Evolutionary conservation across 2,113 vertebrate genomes (phyloP).

Genomic region (Xenopus borealis): DNA sequence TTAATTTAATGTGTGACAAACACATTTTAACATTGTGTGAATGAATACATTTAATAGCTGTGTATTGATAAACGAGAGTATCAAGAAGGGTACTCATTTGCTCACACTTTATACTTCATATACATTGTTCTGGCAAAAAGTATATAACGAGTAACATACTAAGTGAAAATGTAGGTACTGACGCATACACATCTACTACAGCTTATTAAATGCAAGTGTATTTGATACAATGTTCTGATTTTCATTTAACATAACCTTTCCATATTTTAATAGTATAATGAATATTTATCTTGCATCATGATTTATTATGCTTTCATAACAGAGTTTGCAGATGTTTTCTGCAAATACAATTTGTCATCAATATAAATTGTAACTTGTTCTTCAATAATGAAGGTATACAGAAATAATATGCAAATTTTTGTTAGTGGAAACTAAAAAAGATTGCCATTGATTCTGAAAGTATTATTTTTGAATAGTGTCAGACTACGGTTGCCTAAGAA

Average conservation of each 20-base stretch:
- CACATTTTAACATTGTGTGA: no score
- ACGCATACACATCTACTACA: background rate
- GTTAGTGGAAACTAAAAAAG: background rate
- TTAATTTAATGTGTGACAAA: no score
- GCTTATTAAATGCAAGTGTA: background rate
- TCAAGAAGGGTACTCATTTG: background rate
- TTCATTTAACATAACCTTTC: background rate
- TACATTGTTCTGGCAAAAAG: background rate
- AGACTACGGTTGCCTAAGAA: background rate
- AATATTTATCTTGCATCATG: background rate
- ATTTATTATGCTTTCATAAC: background rate
- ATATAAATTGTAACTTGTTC: no score
- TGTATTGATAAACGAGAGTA: background rate
- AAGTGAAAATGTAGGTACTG: background rate
- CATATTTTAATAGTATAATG: background rate
- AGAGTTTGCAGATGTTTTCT: background rate
- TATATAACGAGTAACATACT: background rate
- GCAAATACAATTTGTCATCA: no score
- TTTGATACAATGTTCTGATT: background rate
- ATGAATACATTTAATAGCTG: background rate
- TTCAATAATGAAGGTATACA: no score
- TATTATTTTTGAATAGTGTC: background rate
- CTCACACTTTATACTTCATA: background rate
- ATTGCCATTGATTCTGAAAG: background rate
- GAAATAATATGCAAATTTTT: background rate